Conservation (phyloP, 1,140 invertebrate species). For the Diachasma alloeum region DNA sequence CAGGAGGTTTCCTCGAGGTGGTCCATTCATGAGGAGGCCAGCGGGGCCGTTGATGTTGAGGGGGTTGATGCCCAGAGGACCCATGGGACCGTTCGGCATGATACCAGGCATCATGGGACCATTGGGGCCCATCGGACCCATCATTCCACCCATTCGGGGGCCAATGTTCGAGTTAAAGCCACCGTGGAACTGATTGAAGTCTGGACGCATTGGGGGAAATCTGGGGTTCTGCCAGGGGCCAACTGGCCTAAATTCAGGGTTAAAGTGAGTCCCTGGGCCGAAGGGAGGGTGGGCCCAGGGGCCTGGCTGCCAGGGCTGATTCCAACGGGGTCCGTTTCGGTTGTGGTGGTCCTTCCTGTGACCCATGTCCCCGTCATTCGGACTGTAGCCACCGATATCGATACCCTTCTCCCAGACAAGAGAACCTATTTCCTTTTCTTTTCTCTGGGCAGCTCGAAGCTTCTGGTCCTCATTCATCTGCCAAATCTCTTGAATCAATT, state of each 20-base stretch:
- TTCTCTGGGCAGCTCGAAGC: conserved; percentile 76
- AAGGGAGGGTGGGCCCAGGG: conserved; percentile 54
- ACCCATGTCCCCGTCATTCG: conserved; percentile 31
- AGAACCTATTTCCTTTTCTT: conserved; percentile 64
- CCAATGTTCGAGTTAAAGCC: conserved; percentile 54
- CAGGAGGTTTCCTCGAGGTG: conserved; percentile 27
- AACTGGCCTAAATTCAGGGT: conserved; percentile 51
- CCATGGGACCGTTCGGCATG: conserved; percentile 47
- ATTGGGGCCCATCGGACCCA: conserved; percentile 55
- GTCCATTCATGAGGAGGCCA: conserved; percentile 48
- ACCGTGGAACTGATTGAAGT: conserved; percentile 56
- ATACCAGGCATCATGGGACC: conserved; percentile 53
- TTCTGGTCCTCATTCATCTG: conserved; percentile 82
- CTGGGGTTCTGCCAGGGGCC: conserved; percentile 61
- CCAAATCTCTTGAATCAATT: conserved; percentile 80
- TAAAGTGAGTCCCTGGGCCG: conserved; percentile 50
- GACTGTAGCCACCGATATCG: conserved; percentile 39
- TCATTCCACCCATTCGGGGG: conserved; percentile 51
- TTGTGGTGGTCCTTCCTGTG: conserved; percentile 10
- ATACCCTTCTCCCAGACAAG: conserved; percentile 57
- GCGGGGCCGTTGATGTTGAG: conserved; percentile 41
- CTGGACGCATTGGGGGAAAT: conserved; percentile 54
- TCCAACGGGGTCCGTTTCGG: conserved; percentile 56
- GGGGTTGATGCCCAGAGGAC: conserved; percentile 43
- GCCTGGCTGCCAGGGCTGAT: conserved; percentile 58